Evolutionary conservation across 2,797 vertebrate genomes (phyloP).

Genomic region (Pampus argenteus): DNA sequence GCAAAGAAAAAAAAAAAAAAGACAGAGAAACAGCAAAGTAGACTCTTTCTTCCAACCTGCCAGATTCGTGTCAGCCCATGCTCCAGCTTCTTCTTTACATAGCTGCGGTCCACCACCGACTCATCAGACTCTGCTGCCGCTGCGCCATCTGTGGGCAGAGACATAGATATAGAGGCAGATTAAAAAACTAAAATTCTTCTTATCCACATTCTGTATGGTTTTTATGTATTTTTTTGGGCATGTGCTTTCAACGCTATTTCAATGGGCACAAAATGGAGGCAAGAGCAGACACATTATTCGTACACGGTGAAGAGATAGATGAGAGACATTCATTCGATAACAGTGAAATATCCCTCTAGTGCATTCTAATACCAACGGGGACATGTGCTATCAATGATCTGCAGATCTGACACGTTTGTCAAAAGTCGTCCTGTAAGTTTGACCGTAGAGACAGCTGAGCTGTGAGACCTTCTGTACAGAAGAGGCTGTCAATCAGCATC

Average conservation of each 20-base stretch:
- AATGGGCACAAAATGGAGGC: neutral
- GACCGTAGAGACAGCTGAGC: neutral
- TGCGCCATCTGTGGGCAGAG: constrained; percentile 82
- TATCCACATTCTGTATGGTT: no score
- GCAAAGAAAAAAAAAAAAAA: neutral
- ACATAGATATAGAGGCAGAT: constrained; percentile 11
- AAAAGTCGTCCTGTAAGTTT: constrained; percentile 16
- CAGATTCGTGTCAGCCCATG: constrained; percentile 97
- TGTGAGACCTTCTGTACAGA: constrained; percentile 9
- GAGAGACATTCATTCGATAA: constrained; percentile 1
- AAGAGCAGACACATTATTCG: neutral
- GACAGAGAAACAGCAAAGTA: neutral
- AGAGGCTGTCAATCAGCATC: constrained; percentile 27
- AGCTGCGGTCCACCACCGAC: constrained; percentile 91
- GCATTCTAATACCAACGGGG: neutral
- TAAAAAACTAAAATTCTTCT: neutral
- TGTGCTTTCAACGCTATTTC: constrained; percentile 16
- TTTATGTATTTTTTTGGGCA: constrained; percentile 6
- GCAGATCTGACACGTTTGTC: constrained; percentile 12
- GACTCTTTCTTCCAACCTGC: constrained; percentile 87
- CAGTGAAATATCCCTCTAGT: neutral
- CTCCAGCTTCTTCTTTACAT: constrained; percentile 97
- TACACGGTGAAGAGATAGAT: neutral
- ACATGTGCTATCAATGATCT: neutral
- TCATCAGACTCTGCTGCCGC: constrained; percentile 86